Percentiles rank a stretch among this genome's conserved stretches.
phyloP scores from a whole-genome alignment of 2,113 vertebrate genomes.

The Hyperopisus bebe region DNA sequence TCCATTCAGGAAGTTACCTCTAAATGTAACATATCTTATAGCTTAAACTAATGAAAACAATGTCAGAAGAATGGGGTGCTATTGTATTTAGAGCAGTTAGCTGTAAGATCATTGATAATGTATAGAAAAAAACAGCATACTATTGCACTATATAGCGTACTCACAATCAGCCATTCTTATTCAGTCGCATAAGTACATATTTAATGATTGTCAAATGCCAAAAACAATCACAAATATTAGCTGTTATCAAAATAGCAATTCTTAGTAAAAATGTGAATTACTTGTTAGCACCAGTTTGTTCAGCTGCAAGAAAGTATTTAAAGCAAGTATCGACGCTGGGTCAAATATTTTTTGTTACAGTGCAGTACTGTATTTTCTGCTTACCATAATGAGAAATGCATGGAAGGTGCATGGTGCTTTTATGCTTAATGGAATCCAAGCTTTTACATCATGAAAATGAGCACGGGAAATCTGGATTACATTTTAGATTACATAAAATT shows the following conservation, averaged over 20 bases:
- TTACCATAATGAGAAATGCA: not conserved
- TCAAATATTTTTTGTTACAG: not conserved
- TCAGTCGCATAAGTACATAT: not conserved
- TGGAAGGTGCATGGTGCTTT: not conserved
- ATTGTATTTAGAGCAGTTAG: not conserved
- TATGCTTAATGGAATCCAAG: not conserved
- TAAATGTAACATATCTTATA: not conserved
- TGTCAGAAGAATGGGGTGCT: not conserved
- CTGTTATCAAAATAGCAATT: not conserved
- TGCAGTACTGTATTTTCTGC: not conserved
- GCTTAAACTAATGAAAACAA: not conserved
- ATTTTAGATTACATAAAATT: not conserved
- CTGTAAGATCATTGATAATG: not conserved
- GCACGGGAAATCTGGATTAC: not conserved
- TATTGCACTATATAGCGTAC: not conserved
- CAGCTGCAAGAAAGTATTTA: not conserved
- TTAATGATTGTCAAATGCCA: not conserved
- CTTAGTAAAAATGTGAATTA: not conserved
- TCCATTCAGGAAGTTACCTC: slow-evolving; percentile 2
- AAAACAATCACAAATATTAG: not conserved
- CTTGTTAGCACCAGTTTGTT: not conserved
- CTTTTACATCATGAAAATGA: not conserved
- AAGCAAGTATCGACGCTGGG: not conserved
- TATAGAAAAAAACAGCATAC: not conserved
- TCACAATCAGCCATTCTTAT: not conserved